Percentiles rank a stretch among this genome's conserved stretches.
Conservation (phyloP, 2,113 vertebrate species). For the Psittacus erithacus region DNA sequence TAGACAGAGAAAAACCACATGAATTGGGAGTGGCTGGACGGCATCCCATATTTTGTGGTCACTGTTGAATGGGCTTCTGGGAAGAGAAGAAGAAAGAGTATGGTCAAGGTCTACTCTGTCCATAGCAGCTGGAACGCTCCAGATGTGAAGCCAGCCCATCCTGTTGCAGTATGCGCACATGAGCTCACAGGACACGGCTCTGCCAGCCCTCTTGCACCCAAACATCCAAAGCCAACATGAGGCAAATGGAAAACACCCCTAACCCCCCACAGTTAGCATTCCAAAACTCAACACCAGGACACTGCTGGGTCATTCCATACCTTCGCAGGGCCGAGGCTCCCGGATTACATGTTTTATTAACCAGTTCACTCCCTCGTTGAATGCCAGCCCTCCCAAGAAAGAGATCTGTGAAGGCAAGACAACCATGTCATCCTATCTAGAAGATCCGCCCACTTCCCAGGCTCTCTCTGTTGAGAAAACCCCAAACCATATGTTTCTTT, state of each 20-base stretch:
- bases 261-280: background rate
- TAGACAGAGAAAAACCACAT: slow-evolving; percentile 99
- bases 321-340: slow-evolving; percentile 94
- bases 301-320: slow-evolving; percentile 57
- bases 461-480: background rate
- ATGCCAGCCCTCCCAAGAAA: slow-evolving; percentile 90
- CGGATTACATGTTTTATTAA: slow-evolving; percentile 92
- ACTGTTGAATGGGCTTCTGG: slow-evolving; percentile 85
- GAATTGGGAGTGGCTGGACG: slow-evolving; percentile 96
- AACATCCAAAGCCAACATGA: background rate
- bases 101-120: background rate
- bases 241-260: background rate
- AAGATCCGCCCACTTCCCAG: background rate
- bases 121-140: background rate
- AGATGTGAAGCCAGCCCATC: background rate
- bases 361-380: slow-evolving; percentile 97
- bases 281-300: background rate
- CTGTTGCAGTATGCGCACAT: background rate
- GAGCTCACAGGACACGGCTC: background rate
- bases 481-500: background rate
- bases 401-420: slow-evolving; percentile 85
- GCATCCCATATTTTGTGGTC: slow-evolving; percentile 95
- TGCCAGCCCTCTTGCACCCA: background rate
- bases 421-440: background rate
- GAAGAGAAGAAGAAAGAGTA: slow-evolving; percentile 48